Base-by-base conservation (phyloP, 1,140 invertebrate genomes). In the Varroa destructor region DNA sequence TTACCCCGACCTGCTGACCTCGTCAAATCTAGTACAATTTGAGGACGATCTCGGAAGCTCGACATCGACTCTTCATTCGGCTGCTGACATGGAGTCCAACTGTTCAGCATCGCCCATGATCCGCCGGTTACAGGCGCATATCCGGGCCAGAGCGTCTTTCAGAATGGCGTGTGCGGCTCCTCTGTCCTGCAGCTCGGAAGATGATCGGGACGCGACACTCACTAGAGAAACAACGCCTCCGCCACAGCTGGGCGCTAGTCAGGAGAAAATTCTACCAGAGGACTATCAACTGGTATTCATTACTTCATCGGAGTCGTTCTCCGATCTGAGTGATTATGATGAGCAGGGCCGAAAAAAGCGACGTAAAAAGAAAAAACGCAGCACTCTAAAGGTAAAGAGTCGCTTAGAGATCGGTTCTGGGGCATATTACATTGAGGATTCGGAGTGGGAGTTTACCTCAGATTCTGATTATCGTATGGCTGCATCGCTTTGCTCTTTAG, bases 401-500 rank as follows among this genome's bases (percentile, higher is more conserved):
- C 61, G 56, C 6, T 14, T 73, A 1, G 70, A 74, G 72, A 71
- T 71, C 10, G 70, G 71, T 6, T 57, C 55, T 55, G 74, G 73
- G 4, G 64, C 64, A 4, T 71, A 46, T 6, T 75, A 72, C 71
- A 57, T 74, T 46, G 75, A 74, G 67, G 75, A 75, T 56, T 75
- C 74, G 12, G 74, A 75, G 40, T 76, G 75, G 71, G 75, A 75
- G 61, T 72, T 74, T 78, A 74, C 77, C 79, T 56, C 81, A 74
- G n/a, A 81, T 74, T 67, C 61, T 10, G 61, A 67, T 40, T 67
- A 56, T 81, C 76, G 74, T 77, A 81, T 25, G 81, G 77, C 43
- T 79, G 78, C 73, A 80, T 79, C 71, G 80, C 78, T 73, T 76
- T 73, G 67, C 75, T 77, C 74, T 80, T 79, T 76, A 2, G 61